These are phyloP conservation scores for Microchirus variegatus DNA, from an alignment of 2,797 vertebrate genomes.

Conservation along the genomic window DNA sequence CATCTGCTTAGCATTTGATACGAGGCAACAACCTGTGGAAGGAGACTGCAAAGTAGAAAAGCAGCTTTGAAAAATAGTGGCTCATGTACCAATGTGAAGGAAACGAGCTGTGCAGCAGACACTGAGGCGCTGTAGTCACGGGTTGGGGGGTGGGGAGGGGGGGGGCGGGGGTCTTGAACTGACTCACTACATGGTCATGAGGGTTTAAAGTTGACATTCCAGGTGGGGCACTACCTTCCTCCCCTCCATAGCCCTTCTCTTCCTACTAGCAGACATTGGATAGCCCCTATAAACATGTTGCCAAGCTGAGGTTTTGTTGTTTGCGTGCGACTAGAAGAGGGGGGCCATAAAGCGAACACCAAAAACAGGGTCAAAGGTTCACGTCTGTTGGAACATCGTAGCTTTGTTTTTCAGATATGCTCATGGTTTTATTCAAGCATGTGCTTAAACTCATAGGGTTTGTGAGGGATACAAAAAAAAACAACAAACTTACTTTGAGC, in stretches of 20 bases:
- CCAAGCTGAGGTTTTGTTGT: slow-evolving; percentile 32
- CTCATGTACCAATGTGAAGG: slow-evolving; percentile 23
- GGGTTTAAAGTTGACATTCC: slow-evolving; percentile 66
- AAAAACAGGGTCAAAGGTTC: slow-evolving; percentile 72
- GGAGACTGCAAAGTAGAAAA: background rate
- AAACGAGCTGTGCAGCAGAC: slow-evolving; percentile 42
- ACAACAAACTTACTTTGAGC: slow-evolving; percentile 89
- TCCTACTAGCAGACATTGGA: slow-evolving; percentile 36
- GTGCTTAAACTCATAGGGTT: background rate
- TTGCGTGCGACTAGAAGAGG: slow-evolving; percentile 51
- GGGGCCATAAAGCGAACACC: slow-evolving; percentile 56
- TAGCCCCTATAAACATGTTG: slow-evolving; percentile 64
- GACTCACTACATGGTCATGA: slow-evolving; percentile 39
- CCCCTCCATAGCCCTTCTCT: background rate
- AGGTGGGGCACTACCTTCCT: slow-evolving; percentile 51
- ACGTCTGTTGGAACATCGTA: slow-evolving; percentile 27
- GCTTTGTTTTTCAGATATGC: slow-evolving; percentile 29
- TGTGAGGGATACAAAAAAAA: background rate
- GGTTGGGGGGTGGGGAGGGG: slow-evolving; percentile 8
- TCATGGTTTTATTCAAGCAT: background rate
- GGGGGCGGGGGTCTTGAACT: slow-evolving; percentile 22
- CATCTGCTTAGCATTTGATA: slow-evolving; percentile 7
- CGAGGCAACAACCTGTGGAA: background rate
- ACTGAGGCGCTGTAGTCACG: slow-evolving; percentile 32
- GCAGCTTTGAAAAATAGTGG: slow-evolving; percentile 12